Conservation (phyloP, 1,140 invertebrate species). For the Papilio machaon region DNA sequence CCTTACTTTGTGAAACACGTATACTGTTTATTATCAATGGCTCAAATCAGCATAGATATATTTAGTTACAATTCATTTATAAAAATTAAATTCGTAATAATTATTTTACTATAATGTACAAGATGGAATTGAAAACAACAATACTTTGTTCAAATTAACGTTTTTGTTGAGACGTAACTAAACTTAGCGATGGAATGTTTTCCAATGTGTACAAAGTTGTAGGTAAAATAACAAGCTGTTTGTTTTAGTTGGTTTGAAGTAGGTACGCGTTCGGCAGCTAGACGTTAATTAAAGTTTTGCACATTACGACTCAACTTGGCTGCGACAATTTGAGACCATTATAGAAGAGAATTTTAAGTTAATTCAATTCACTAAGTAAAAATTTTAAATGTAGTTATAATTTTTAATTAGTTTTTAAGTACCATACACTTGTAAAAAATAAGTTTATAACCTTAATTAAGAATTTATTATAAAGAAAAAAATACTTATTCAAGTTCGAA, state of each 20-base stretch:
- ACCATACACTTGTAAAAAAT: too few species aligned
- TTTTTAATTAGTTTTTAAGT: neutral
- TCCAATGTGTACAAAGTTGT: neutral
- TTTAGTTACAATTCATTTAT: neutral
- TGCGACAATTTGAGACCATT: constrained; percentile 24
- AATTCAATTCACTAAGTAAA: neutral
- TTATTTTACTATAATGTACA: too few species aligned
- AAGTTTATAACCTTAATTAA: too few species aligned
- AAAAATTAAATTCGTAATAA: neutral
- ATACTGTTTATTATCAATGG: neutral
- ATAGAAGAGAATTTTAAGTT: neutral
- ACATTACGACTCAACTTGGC: constrained; percentile 6
- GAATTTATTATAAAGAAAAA: neutral
- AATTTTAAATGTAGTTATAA: neutral
- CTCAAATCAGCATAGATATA: neutral
- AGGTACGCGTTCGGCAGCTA: neutral
- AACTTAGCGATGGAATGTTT: neutral
- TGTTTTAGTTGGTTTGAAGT: constrained; percentile 22
- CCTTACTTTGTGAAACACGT: constrained; percentile 2
- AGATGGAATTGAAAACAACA: too few species aligned
- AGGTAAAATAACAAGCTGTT: constrained; percentile 1
- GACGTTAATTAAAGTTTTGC: constrained; percentile 32
- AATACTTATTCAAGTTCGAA: too few species aligned
- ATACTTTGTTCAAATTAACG: neutral
- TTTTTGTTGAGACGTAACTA: neutral